A percentile compares a stretch with the other conserved stretches of the same genome.
Evolutionary conservation across 64 coral and sea anemone genomes (phyloP).

Genomic region (Trachythela sp.): DNA sequence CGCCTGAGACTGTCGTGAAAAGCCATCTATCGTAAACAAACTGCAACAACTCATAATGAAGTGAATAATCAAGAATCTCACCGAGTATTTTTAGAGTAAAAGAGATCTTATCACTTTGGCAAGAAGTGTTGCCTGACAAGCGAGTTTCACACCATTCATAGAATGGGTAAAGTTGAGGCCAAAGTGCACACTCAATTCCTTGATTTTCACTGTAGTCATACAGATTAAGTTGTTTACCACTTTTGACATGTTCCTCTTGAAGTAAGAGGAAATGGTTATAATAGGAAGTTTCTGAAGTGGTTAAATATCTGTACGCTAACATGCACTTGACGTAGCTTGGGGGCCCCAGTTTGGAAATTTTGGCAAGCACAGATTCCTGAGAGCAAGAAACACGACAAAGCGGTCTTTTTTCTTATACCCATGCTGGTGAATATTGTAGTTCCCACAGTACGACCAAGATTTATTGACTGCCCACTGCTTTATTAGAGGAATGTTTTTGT

Average conservation of each 20-base stretch:
- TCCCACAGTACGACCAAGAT: background rate
- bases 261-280: constrained; percentile 21
- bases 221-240: background rate
- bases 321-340: background rate
- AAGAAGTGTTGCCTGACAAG: background rate
- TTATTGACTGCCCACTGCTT: background rate
- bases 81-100: background rate
- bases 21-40: constrained; percentile 7
- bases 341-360: background rate
- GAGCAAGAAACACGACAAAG: background rate
- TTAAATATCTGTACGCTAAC: constrained; percentile 5
- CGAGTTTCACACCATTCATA: constrained; percentile 1
- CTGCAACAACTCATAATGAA: background rate
- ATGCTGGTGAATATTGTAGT: background rate
- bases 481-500: background rate
- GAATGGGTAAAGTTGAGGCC: background rate
- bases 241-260: background rate
- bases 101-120: constrained; percentile 11
- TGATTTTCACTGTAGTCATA: background rate
- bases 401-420: background rate
- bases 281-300: background rate
- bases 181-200: background rate
- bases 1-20: background rate
- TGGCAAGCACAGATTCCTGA: background rate
- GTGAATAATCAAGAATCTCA: background rate